Conservation (phyloP, 1,140 invertebrate genomes). For the Liolophura sinensis region DNA sequence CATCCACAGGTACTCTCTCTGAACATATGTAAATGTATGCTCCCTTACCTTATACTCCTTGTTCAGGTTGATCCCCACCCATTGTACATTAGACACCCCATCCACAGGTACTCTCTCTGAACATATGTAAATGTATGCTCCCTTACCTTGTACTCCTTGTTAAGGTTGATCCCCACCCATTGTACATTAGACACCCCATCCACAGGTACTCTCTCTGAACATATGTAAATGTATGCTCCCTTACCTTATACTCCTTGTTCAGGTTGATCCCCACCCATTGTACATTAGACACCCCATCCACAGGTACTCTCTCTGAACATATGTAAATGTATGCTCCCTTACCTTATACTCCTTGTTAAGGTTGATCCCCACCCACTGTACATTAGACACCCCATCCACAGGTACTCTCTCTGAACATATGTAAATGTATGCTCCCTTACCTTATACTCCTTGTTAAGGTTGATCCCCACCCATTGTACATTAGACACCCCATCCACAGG, state of each 20-base stretch:
- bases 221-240: not conserved
- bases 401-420: conserved; percentile 84
- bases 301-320: conserved; percentile 84
- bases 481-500: conserved; percentile 91
- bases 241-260: conserved; percentile 91
- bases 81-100: conserved; percentile 92
- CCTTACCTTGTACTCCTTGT: conserved; percentile 87
- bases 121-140: conserved; percentile 55
- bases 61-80: conserved; percentile 88
- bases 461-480: conserved; percentile 86
- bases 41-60: conserved; percentile 82
- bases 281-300: conserved; percentile 91
- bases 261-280: conserved; percentile 87
- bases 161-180: conserved; percentile 88
- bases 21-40: conserved; percentile 60
- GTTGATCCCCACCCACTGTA: conserved; percentile 85
- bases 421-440: conserved; percentile 61
- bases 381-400: conserved; percentile 92
- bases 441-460: conserved; percentile 90
- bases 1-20: conserved; percentile 90
- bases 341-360: conserved; percentile 94
- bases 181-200: conserved; percentile 91
- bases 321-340: conserved; percentile 19
- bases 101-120: conserved; percentile 86
- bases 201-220: conserved; percentile 87